phyloP scores from a whole-genome alignment of 2,888 invertebrate species.

The Ferdinandea cuprea region DNA sequence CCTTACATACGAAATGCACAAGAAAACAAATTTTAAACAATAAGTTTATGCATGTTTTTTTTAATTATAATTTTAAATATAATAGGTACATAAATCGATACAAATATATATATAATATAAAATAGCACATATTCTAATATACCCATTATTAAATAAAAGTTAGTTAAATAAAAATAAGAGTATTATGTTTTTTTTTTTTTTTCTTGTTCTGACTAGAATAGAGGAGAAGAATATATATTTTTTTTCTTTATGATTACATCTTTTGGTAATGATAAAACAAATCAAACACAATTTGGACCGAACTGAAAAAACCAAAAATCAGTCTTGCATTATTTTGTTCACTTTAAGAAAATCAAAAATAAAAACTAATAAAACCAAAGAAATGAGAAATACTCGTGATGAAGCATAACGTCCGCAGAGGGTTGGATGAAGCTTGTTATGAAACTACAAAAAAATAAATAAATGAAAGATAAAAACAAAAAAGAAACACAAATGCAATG shows the following conservation, averaged over 20 bases:
- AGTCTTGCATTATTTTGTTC: conserved; percentile 52
- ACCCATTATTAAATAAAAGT: conserved; percentile 21
- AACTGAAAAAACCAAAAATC: conserved; percentile 60
- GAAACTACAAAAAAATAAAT: conserved; percentile 19
- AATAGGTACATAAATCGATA: conserved; percentile 10
- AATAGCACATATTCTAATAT: conserved; percentile 22
- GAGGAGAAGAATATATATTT: conserved; percentile 38
- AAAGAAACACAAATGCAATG: conserved; percentile 55
- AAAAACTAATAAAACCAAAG: background rate
- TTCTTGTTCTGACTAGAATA: conserved; percentile 71
- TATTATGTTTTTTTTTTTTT: conserved; percentile 42
- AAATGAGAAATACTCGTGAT: background rate
- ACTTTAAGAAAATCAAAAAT: conserved; percentile 21
- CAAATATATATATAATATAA: conserved; percentile 17
- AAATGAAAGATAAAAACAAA: conserved; percentile 48
- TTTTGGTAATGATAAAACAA: conserved; percentile 40
- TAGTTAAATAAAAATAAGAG: conserved; percentile 47
- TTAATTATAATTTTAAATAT: conserved; percentile 18
- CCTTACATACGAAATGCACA: conserved; percentile 29
- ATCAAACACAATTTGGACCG: conserved; percentile 32
- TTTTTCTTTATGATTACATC: conserved; percentile 11
- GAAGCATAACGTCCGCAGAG: conserved; percentile 1
- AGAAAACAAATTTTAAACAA: conserved; percentile 26
- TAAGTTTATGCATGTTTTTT: conserved; percentile 21
- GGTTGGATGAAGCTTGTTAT: conserved; percentile 18